Base-by-base conservation (phyloP, 1,140 invertebrate species). In the Lethrus apterus region DNA sequence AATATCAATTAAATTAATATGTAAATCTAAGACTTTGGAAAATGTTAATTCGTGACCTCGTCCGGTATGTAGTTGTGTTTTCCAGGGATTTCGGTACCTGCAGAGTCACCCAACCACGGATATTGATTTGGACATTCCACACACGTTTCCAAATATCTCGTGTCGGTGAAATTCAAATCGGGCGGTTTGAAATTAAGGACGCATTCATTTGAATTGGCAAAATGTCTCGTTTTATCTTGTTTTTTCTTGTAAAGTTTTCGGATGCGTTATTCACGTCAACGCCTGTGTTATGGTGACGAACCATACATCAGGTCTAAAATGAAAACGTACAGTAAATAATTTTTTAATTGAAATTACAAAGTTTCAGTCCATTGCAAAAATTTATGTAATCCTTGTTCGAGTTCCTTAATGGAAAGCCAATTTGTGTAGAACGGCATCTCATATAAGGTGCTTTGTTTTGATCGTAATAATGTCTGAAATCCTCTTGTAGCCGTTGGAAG, bases 371-470 rank as follows among this genome's bases (percentile, higher is more conserved):
- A 90, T 47, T 89, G 83, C 15, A 95, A 65, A 64, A 94, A 94
- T 64, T 92, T 91, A 43, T 84, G 80, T 2, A 94, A 71, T 17
- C 89, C 90, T 46, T 78, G 70, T 63, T 92, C 87, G 1, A 93
- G 70, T 52, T 84, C 84, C 52, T 89, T 86, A 35, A 89, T 88
- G 59, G 91, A 88, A 74, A 94, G 93, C 90, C 89, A 94, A 68
- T 92, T 93, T 7, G 89, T 93, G 54, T 93, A 88, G 77, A 93
- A 89, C 3, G 89, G 82, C 83, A 93, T 89, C n/a, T n/a, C 84
- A 91, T 89, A 61, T 93, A 92, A 0, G 90, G 90, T 1, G 90
- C 90, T 50, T 85, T 75, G 63, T 93, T 92, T 59, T 89, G 84
- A 23, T 86, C 80, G 58, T 92, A 93, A 61, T 88, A 81, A 18